Conservation (phyloP, 2,888 invertebrate species). For the Rhingia rostrata region DNA sequence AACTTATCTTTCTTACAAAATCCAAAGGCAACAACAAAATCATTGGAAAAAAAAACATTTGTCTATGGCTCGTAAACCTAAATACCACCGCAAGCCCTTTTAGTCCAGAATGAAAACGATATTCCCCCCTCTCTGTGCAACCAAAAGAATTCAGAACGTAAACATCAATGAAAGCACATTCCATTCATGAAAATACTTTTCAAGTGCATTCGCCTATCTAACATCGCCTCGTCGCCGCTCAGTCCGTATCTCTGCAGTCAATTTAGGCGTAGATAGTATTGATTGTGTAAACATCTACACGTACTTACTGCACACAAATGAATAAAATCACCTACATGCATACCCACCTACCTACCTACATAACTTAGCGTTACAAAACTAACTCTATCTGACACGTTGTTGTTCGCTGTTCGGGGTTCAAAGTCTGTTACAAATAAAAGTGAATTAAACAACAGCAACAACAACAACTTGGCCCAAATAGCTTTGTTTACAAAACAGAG, state of each 20-base stretch:
- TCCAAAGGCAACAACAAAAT: constrained; percentile 1
- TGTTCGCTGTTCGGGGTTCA: neutral
- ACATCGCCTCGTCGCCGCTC: neutral
- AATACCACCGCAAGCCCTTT: constrained; percentile 36
- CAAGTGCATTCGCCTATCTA: constrained; percentile 54
- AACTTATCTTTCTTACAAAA: constrained; percentile 29
- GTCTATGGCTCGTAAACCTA: constrained; percentile 38
- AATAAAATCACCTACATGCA: constrained; percentile 13
- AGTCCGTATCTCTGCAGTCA: constrained; percentile 34
- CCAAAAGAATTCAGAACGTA: constrained; percentile 61
- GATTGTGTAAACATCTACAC: constrained; percentile 46
- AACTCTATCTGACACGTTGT: constrained; percentile 15
- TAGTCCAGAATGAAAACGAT: constrained; percentile 40
- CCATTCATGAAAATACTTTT: constrained; percentile 65
- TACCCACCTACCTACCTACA: neutral
- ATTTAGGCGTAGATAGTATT: constrained; percentile 18
- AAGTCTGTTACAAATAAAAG: constrained; percentile 53
- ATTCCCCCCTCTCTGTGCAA: neutral
- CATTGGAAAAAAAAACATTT: constrained; percentile 1
- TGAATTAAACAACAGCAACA: constrained; percentile 48
- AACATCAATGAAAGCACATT: constrained; percentile 71
- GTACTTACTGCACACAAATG: constrained; percentile 27
- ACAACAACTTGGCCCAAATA: constrained; percentile 63
- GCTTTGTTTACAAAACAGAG: constrained; percentile 66
- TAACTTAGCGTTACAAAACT: constrained; percentile 33